phyloP scores from a whole-genome alignment of 2,888 invertebrate species.

The Leucoma salicis region DNA sequence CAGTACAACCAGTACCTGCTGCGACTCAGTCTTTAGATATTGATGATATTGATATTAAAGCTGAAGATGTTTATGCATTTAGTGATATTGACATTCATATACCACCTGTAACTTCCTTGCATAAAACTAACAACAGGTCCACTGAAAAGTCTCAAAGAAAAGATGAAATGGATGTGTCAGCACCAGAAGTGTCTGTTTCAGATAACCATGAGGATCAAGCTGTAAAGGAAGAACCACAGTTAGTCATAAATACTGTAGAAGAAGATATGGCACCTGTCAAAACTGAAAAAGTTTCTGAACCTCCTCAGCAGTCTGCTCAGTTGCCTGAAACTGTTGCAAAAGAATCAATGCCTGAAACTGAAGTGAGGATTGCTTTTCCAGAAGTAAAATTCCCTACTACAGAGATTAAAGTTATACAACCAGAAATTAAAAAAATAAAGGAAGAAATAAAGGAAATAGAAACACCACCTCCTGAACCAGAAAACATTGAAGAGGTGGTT shows the following conservation, averaged over 20 bases:
- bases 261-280: conserved; percentile 34
- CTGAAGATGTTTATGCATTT: conserved; percentile 76
- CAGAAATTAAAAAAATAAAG: conserved; percentile 58
- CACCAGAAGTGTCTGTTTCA: conserved; percentile 17
- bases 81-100: conserved; percentile 72
- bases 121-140: conserved; percentile 42
- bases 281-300: conserved; percentile 20
- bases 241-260: conserved; percentile 22
- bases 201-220: conserved; percentile 23
- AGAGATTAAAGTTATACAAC: conserved; percentile 71
- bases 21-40: conserved; percentile 55
- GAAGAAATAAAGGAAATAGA: conserved; percentile 53
- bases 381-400: conserved; percentile 73
- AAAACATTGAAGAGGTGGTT: conserved; percentile 12
- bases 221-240: conserved; percentile 42
- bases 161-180: conserved; percentile 32
- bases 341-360: conserved; percentile 35
- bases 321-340: conserved; percentile 22
- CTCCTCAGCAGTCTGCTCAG: conserved; percentile 12
- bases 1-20: conserved; percentile 22
- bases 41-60: conserved; percentile 78
- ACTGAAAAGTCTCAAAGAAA: conserved; percentile 46
- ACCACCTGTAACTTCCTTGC: conserved; percentile 65
- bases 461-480: conserved; percentile 15
- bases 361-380: conserved; percentile 57